These are phyloP conservation scores for Cecropterus lyciades DNA, from an alignment of 1,140 invertebrate species.

Conservation along the genomic window DNA sequence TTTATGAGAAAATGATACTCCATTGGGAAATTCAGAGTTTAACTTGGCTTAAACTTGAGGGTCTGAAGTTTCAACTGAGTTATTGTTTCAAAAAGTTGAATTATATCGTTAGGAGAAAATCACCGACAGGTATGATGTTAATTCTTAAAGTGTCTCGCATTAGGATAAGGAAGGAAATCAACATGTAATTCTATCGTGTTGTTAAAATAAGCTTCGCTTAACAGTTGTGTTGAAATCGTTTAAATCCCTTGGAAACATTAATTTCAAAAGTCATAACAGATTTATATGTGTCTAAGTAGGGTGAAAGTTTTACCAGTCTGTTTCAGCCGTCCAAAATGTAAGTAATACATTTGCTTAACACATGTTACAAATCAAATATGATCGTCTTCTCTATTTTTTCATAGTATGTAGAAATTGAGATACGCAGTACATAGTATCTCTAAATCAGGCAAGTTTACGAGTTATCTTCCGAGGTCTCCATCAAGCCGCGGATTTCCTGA, in stretches of 20 bases:
- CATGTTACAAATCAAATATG: slow-evolving; percentile 14
- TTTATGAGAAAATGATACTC: slow-evolving; percentile 79
- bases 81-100: slow-evolving; percentile 28
- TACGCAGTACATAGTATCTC: slow-evolving; percentile 36
- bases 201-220: no score
- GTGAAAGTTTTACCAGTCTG: neutral
- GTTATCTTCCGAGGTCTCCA: slow-evolving; percentile 49
- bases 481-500: slow-evolving; percentile 52
- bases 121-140: neutral
- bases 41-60: slow-evolving; percentile 35
- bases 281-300: neutral
- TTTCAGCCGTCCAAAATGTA: neutral
- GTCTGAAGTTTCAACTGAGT: slow-evolving; percentile 32
- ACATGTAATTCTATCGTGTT: no score
- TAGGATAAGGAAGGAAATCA: neutral
- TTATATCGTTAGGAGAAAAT: neutral
- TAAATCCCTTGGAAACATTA: no score
- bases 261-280: no score
- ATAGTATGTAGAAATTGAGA: slow-evolving; percentile 38
- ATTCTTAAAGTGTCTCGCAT: neutral
- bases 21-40: slow-evolving; percentile 61
- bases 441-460: slow-evolving; percentile 50
- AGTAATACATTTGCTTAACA: neutral
- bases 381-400: slow-evolving; percentile 34
- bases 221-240: no score